Percentiles rank a stretch among this genome's conserved stretches.
phyloP scores from a whole-genome alignment of 2,888 invertebrate species.

The Odontocolon sp. region DNA sequence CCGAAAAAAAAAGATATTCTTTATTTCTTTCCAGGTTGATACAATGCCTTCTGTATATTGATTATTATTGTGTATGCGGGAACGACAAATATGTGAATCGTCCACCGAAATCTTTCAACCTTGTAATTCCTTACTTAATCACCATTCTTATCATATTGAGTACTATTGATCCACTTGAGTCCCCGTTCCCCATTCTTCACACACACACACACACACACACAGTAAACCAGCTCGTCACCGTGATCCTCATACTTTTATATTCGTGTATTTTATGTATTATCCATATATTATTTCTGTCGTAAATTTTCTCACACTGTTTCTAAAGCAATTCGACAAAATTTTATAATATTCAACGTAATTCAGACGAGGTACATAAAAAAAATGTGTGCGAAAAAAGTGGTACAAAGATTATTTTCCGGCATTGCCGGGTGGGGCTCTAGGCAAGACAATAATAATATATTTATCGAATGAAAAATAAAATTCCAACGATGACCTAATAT shows the following conservation, averaged over 20 bases:
- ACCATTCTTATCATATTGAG: not conserved
- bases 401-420: constrained; percentile 7
- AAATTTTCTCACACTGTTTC: too few relatives aligned
- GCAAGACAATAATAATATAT: constrained; percentile 69
- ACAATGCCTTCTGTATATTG: constrained; percentile 9
- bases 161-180: not conserved
- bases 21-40: constrained; percentile 71
- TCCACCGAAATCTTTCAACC: constrained; percentile 25
- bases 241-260: not conserved
- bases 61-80: constrained; percentile 34
- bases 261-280: not conserved
- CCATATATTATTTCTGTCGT: too few relatives aligned
- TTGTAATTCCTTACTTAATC: constrained; percentile 16
- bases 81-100: constrained; percentile 20
- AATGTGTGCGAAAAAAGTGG: not conserved
- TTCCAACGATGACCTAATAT: too few relatives aligned
- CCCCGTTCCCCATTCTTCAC: not conserved
- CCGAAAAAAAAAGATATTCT: constrained; percentile 64
- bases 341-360: too few relatives aligned
- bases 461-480: too few relatives aligned
- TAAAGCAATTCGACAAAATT: too few relatives aligned
- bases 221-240: too few relatives aligned
- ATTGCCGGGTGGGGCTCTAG: constrained; percentile 71
- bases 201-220: constrained; percentile 2
- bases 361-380: not conserved